Conservation (phyloP, 2,888 invertebrate genomes). For the Caenorhabditis uteleia region DNA sequence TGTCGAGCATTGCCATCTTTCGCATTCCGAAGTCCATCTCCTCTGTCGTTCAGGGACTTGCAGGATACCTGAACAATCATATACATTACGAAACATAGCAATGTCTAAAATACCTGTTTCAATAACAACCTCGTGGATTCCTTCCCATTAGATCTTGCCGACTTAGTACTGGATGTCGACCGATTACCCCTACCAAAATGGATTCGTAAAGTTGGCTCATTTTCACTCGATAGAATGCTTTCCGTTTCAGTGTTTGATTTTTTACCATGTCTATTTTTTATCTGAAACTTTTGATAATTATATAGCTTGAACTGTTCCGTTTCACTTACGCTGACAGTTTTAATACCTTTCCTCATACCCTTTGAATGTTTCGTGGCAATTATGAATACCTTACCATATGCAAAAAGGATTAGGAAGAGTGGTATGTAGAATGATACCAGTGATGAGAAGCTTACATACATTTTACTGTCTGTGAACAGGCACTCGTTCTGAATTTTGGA, state of each 20-base stretch:
- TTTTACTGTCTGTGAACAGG: conserved; percentile 93
- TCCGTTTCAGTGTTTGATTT: conserved; percentile 51
- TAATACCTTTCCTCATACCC: conserved; percentile 61
- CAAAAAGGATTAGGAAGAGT: conserved; percentile 94
- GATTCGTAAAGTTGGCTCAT: conserved; percentile 60
- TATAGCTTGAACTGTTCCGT: background rate
- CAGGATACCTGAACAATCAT: conserved; percentile 33
- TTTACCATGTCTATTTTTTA: conserved; percentile 39
- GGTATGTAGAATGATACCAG: conserved; percentile 97
- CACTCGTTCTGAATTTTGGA: conserved; percentile 73
- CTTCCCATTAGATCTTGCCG: conserved; percentile 20
- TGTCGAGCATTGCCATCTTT: too few species aligned
- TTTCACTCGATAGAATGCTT: conserved; percentile 50
- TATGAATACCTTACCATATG: conserved; percentile 82
- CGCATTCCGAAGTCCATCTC: too few species aligned
- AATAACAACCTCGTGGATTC: conserved; percentile 46
- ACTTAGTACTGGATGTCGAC: conserved; percentile 28
- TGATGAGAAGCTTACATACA: conserved; percentile 94
- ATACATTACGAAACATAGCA: background rate
- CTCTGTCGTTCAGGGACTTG: conserved; percentile 38
- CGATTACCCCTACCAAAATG: conserved; percentile 59
- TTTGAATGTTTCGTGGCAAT: conserved; percentile 67
- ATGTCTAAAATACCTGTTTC: conserved; percentile 44
- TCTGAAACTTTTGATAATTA: conserved; percentile 17
- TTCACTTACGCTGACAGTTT: conserved; percentile 54